Conservation (phyloP, 2,113 vertebrate species). For the Oncorhynchus masou region DNA sequence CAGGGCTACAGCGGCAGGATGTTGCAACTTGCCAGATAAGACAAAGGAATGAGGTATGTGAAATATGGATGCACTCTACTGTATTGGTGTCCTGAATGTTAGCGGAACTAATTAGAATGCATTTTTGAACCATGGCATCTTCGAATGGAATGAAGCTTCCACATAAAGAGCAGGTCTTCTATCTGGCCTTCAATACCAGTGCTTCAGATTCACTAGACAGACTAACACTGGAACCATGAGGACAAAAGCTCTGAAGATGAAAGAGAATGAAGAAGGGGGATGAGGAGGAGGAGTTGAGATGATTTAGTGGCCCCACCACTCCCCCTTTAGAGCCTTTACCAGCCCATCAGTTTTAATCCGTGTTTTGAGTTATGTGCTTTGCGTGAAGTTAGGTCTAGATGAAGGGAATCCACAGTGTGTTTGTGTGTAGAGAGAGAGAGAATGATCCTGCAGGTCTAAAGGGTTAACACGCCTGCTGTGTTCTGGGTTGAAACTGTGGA, state of each 20-base stretch:
- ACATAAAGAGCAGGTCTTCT: neutral
- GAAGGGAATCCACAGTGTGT: neutral
- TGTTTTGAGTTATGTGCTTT: conserved; percentile 1
- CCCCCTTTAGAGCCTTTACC: neutral
- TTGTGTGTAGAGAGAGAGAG: neutral
- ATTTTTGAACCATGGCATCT: conserved; percentile 1
- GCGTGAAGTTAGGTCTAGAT: neutral
- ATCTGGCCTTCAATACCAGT: neutral
- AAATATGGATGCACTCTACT: neutral
- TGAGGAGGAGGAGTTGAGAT: conserved; percentile 1
- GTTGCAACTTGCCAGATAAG: neutral
- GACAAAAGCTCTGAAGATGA: neutral
- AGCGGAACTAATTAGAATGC: neutral
- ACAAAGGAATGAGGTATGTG: neutral
- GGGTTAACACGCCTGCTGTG: conserved; percentile 69
- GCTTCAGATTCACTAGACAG: neutral
- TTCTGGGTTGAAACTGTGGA: conserved; percentile 30
- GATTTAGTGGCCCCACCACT: conserved; percentile 3
- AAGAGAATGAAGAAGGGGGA: neutral
- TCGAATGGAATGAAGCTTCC: neutral
- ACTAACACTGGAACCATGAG: neutral
- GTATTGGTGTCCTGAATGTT: neutral
- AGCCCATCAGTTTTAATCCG: conserved; percentile 15
- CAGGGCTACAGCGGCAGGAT: neutral
- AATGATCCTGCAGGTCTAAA: conserved; percentile 64